Conservation (phyloP, 2,797 vertebrate species). For the Epinephelus malabaricus region DNA sequence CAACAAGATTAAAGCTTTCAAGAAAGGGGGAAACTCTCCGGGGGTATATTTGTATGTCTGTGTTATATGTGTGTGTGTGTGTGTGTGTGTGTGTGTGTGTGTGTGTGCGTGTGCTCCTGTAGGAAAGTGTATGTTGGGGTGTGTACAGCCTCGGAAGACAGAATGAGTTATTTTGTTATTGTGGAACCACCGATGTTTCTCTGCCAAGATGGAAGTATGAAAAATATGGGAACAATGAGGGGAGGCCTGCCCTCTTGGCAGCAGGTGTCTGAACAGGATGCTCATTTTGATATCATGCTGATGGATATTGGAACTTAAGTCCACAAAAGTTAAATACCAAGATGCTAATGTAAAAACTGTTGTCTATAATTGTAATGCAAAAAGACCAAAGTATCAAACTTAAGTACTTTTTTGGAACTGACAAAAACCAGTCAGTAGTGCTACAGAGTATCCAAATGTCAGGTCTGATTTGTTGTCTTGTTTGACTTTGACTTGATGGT, state of each 20-base stretch:
- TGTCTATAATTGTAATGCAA: not conserved
- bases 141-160: not conserved
- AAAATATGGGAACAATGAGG: constrained; percentile 35
- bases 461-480: too few relatives aligned
- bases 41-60: not conserved
- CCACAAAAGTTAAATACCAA: not conserved
- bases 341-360: not conserved
- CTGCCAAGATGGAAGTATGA: constrained; percentile 25
- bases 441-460: too few relatives aligned
- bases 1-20: constrained; percentile 67
- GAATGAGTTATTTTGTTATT: constrained; percentile 35
- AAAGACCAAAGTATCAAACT: not conserved
- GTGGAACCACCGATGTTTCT: constrained; percentile 1
- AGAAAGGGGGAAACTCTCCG: constrained; percentile 33
- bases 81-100: not conserved
- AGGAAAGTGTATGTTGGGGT: not conserved
- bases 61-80: constrained; percentile 2
- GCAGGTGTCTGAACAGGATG: constrained; percentile 17
- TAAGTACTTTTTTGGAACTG: not conserved
- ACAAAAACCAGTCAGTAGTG: not conserved
- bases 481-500: not conserved
- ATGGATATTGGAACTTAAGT: not conserved
- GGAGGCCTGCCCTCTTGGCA: constrained; percentile 23
- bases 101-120: not conserved
- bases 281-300: not conserved